Base-by-base conservation (phyloP, 2,113 vertebrate species). In the Tetraodon nigroviridis region DNA sequence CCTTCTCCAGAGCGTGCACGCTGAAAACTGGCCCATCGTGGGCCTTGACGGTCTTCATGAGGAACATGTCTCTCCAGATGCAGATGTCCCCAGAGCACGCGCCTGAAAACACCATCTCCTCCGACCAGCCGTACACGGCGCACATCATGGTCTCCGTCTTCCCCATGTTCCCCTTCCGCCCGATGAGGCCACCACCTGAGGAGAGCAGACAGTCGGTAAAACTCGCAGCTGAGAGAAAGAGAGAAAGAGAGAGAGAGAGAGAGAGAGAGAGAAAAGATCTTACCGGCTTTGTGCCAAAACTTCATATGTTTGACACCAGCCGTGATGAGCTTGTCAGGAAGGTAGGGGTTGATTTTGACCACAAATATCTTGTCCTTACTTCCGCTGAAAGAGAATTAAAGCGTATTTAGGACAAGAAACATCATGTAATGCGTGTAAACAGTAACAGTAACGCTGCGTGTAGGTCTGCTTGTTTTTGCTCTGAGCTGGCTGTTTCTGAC, bases 281-380 rank as follows among this genome's bases (percentile, higher is more conserved):
- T 91, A 98, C 96, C 97, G 84, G 95, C 95, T 92, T 92, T 93
- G 55, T 93, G 94, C 97, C 97, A 99, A 86, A 99, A 99, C 85
- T 93, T 96, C 87, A 97, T 92, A 67, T 99, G 97, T 70, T 98
- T 98, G 80, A 99, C 95, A 72, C 97, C 97, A 73, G 94, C 95
- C 18, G 95, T 98, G 84, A 98, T 93, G 79, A 99, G 89, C 88
- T 98, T 98, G 85, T 99, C 97, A 73, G 96, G 92, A 81, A 96
- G 88, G 69, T 93, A 95, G 12, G 97, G 95, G 73, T 99, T 99
- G 69, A 98, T 93, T 84, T 98, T 98, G 79, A 98, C 92, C 60
- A 95, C 93, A 88, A 99, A 99, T 84, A 99, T 98, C 81, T 98
- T 99, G 74, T 99, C 96, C 89, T 98, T 98, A 88, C 95, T 97